Conservation (phyloP, 2,888 invertebrate species). For the Spisula solida region DNA sequence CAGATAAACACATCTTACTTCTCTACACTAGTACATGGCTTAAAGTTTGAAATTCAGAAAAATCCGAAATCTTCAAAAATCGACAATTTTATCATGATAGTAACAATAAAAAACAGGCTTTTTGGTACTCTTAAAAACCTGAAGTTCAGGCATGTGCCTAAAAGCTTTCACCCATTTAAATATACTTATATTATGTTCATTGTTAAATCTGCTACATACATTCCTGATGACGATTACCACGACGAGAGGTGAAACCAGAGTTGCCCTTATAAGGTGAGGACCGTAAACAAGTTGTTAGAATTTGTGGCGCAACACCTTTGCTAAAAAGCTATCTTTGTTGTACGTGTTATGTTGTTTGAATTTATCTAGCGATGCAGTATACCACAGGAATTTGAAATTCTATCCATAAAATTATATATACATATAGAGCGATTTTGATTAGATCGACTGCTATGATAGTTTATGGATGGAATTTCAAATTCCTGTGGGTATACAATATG, state of each 20-base stretch:
- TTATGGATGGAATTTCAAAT: too few species aligned
- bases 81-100: not conserved
- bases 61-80: not conserved
- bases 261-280: not conserved
- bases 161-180: not conserved
- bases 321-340: not conserved
- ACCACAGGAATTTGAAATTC: too few species aligned
- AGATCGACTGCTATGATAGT: too few species aligned
- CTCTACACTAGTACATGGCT: not conserved
- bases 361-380: not conserved
- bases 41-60: too few species aligned
- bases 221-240: not conserved
- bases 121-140: too few species aligned
- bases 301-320: not conserved
- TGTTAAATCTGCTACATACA: too few species aligned
- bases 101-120: not conserved
- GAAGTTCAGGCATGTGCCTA: too few species aligned
- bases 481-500: not conserved
- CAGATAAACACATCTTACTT: not conserved
- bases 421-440: too few species aligned
- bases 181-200: too few species aligned
- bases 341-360: not conserved
- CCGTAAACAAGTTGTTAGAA: not conserved
- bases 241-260: not conserved
- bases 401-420: too few species aligned